Evolutionary conservation across 2,797 vertebrate genomes (phyloP), one percentile per base, ranked within the genome.

Genomic region (Lycodopsis pacificus): DNA sequence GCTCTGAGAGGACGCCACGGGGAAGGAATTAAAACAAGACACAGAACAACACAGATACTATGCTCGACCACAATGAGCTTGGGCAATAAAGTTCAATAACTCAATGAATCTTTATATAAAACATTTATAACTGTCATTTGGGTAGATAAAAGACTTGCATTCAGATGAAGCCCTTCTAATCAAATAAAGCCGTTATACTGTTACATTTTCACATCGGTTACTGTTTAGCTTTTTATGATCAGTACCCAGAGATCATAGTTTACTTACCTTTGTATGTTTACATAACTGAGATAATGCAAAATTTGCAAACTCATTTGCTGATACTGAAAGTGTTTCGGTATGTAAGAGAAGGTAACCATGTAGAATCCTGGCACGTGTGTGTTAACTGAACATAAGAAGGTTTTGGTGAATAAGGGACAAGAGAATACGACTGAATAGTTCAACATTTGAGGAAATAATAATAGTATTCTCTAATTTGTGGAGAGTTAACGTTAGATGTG

Each of bases 1-100:
- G 0, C 95, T 97, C 98, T 99, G 92, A 3, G n/a, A 65, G 86
- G 58, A 87, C 1, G 73, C 51, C 54, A 88, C 40, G 77, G 74
- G 0, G 25, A 75, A 46, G 22, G 25, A 62, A 38, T 56, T 40
- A 4, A 62, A 36, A 69, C 17, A 68, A 59, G 14, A 36, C 19
- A 27, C 17, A 30, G 5, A 3, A 40, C 32, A 25, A 51, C 17
- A 58, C 10, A 13, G 3, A 40, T 22, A 20, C 46, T 22, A 1
- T 11, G 3, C 14, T 56, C 2, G 48, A 59, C 25, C 25, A 46
- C 40, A 30, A 42, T 32, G 5, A 58, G 51, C 46, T 25, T 34
- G 14, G n/a, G 14, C 51, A 61, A 42, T 20, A 46, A 9, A 59
- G n/a, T 61, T 61, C 9, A 54, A 13, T 11, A 20, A 77, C 1